A percentile compares a stretch with the other conserved stretches of the same genome.
These are phyloP conservation scores for Drosophila setosimentum DNA, from an alignment of 2,888 invertebrate species.

Conservation along the genomic window DNA sequence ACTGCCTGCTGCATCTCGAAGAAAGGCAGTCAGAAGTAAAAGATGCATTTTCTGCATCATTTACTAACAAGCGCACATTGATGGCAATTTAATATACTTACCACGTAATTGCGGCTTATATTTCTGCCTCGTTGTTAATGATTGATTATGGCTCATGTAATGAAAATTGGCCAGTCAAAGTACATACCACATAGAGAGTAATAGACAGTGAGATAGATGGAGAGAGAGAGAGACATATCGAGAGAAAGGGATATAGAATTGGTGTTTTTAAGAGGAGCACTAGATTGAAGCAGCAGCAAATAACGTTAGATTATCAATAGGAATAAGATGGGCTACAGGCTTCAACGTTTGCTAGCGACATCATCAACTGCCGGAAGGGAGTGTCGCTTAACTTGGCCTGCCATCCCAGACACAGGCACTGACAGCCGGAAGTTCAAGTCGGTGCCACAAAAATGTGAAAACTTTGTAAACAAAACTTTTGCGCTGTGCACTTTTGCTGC, in stretches of 20 bases:
- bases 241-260: too few species aligned
- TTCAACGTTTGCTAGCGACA: slow-evolving; percentile 24
- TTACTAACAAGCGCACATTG: slow-evolving; percentile 55
- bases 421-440: slow-evolving; percentile 73
- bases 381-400: slow-evolving; percentile 50
- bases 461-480: slow-evolving; percentile 82
- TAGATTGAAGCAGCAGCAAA: slow-evolving; percentile 19
- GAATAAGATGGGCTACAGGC: neutral
- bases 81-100: slow-evolving; percentile 67
- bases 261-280: neutral
- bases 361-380: slow-evolving; percentile 69
- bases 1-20: slow-evolving; percentile 6
- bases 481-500: slow-evolving; percentile 75
- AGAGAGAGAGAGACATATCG: neutral
- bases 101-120: slow-evolving; percentile 67
- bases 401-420: slow-evolving; percentile 7
- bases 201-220: neutral
- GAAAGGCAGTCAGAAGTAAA: slow-evolving; percentile 35
- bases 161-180: neutral
- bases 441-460: slow-evolving; percentile 79
- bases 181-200: neutral
- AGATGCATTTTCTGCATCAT: slow-evolving; percentile 73
- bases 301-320: slow-evolving; percentile 50
- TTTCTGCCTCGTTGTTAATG: slow-evolving; percentile 58
- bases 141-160: slow-evolving; percentile 57